Conservation (phyloP, 2,888 invertebrate genomes). For the Unio pictorum region DNA sequence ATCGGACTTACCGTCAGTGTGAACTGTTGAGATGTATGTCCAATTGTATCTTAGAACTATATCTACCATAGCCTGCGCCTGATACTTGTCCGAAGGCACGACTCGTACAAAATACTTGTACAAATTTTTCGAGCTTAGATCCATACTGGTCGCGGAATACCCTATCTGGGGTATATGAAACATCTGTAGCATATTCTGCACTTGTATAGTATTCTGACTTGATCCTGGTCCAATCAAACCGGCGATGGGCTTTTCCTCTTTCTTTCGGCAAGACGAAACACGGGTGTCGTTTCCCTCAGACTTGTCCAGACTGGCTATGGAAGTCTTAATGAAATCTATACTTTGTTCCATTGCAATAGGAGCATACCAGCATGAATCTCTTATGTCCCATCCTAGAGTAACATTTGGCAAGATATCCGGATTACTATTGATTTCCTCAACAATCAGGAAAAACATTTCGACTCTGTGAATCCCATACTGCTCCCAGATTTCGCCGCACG, state of each 20-base stretch:
- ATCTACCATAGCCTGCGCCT: slow-evolving; percentile 83
- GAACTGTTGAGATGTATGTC: slow-evolving; percentile 85
- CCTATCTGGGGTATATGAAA: slow-evolving; percentile 80
- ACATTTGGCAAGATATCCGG: slow-evolving; percentile 75
- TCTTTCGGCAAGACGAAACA: slow-evolving; percentile 16
- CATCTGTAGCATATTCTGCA: slow-evolving; percentile 84
- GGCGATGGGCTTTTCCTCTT: slow-evolving; percentile 72
- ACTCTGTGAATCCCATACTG: slow-evolving; percentile 84
- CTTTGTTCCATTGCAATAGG: slow-evolving; percentile 85
- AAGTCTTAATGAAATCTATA: slow-evolving; percentile 82
- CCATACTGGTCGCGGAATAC: slow-evolving; percentile 84
- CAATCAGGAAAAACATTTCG: slow-evolving; percentile 73
- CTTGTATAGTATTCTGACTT: slow-evolving; percentile 79
- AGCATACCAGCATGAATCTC: slow-evolving; percentile 88
- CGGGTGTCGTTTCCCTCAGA: slow-evolving; percentile 23
- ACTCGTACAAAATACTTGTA: slow-evolving; percentile 85
- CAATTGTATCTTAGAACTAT: slow-evolving; percentile 75
- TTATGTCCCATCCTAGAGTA: slow-evolving; percentile 80
- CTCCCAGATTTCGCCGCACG: slow-evolving; percentile 80
- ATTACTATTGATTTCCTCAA: slow-evolving; percentile 76
- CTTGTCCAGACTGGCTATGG: slow-evolving; percentile 67
- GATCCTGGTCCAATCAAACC: slow-evolving; percentile 85
- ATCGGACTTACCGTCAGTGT: slow-evolving; percentile 79
- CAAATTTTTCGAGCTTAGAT: slow-evolving; percentile 82
- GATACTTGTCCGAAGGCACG: slow-evolving; percentile 84